Conservation (phyloP, 2,113 vertebrate genomes). For the Tretioscincus oriximinensis region DNA sequence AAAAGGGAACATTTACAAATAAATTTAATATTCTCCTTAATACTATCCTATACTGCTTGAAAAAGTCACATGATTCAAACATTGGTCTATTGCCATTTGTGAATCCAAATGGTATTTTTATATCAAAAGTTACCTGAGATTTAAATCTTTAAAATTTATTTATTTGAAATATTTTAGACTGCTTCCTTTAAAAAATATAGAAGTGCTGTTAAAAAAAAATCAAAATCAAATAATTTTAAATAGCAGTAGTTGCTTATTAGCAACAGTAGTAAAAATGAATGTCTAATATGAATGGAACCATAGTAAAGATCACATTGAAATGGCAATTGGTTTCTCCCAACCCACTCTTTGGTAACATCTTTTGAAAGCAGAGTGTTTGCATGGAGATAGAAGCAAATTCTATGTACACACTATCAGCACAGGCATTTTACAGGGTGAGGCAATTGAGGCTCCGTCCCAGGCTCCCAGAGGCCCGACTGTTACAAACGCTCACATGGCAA, state of each 20-base stretch:
- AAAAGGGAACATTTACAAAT: not conserved
- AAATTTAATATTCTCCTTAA: conserved; percentile 2
- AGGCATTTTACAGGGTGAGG: no score
- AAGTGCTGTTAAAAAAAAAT: no score
- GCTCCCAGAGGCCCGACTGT: no score
- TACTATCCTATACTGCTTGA: conserved; percentile 38
- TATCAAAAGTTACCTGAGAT: not conserved
- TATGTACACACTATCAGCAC: not conserved
- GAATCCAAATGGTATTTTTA: not conserved
- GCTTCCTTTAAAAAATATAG: no score
- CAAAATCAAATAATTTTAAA: no score
- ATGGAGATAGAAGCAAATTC: not conserved
- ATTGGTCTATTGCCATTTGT: not conserved
- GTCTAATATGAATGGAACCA: not conserved
- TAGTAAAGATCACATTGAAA: conserved; percentile 12
- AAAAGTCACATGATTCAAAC: conserved; percentile 12
- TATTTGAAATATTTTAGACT: no score
- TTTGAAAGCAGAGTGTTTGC: not conserved
- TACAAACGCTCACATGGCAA: no score
- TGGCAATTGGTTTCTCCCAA: conserved; percentile 4
- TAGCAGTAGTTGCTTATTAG: no score
- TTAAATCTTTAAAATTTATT: not conserved
- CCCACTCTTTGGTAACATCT: conserved; percentile 22
- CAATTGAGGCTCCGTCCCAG: no score
- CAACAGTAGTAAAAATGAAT: no score